These are phyloP conservation scores for Melolontha melolontha DNA, from an alignment of 2,888 invertebrate species.

Conservation along the genomic window DNA sequence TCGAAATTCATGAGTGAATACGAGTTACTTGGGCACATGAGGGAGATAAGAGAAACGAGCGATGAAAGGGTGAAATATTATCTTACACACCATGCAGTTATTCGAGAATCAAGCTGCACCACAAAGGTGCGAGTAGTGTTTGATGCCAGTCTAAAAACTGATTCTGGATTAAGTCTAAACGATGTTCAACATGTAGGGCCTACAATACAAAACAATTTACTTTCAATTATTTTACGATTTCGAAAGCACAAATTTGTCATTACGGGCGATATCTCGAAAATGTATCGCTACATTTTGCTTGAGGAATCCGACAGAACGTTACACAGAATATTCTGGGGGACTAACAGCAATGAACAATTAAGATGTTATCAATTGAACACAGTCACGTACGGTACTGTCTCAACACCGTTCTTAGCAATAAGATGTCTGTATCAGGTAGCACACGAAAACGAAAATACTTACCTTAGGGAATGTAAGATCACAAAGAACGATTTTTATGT, in stretches of 20 bases:
- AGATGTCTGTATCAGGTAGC: conserved; percentile 53
- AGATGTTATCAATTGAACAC: conserved; percentile 30
- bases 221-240: conserved; percentile 32
- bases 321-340: conserved; percentile 60
- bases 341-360: conserved; percentile 40
- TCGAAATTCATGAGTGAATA: too few species aligned
- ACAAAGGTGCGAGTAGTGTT: too few species aligned
- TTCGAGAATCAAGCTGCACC: too few species aligned
- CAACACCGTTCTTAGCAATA: conserved; percentile 54
- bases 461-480: conserved; percentile 39
- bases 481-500: conserved; percentile 51
- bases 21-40: too few species aligned
- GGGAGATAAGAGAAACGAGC: too few species aligned
- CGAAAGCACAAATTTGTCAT: conserved; percentile 50
- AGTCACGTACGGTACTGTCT: conserved; percentile 54
- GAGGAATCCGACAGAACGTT: conserved; percentile 51
- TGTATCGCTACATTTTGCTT: conserved; percentile 57
- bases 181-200: too few species aligned
- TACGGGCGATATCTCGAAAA: conserved; percentile 59
- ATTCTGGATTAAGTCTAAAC: too few species aligned
- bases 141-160: too few species aligned
- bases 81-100: too few species aligned
- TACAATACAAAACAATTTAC: conserved; percentile 31
- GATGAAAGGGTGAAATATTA: too few species aligned
- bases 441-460: conserved; percentile 44